Base-by-base conservation (phyloP, 1,140 invertebrate species). In the Meloidogyne floridensis region DNA sequence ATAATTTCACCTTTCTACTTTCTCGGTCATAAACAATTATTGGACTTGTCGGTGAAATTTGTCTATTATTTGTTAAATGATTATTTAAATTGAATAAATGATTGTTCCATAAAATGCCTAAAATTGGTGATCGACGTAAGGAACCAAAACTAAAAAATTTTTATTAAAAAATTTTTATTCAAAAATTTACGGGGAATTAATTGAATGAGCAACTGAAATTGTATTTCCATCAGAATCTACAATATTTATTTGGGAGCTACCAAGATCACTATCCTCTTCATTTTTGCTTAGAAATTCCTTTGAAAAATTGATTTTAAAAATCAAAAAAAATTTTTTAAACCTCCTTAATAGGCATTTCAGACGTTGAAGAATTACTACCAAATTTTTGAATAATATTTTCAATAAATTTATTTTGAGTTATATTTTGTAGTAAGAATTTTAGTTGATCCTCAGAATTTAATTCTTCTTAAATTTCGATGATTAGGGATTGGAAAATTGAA, bases 31-130 rank as follows among this genome's bases (percentile, higher is more conserved):
- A 92, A 42, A 98, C 91, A 74, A 98, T 93, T 15, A 94, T 92
- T 0, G 97, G 97, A 82, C 93, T 93, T 94, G 97, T 97, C 4
- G 96, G 97, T 0, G 96, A 97, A 81, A 97, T 90, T 0, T 96
- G 94, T 53, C 95, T 92, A 90, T 97, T 98, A 20, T 93, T 93
- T 20, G 92, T 90, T 75, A 4, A 15, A 59, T 5, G 93, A 3
- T 93, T 92, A 0, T 95, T 94, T 91, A 98, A 98, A 90, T 98
- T 96, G 89, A 97, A 95, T 95, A 98, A 98, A 71, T 93, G 94
- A 89, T 94, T 94, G 91, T 98, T 98, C 83, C 96, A 93, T 3
- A 98, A 91, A 71, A 98, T 95, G 43, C 96, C 96, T 0, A 96
- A 96, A 75, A 92, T 92, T 20, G 92, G 89, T 0, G 94, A 95